Base-by-base conservation (phyloP, 1,140 invertebrate species). In the Watersipora subatra region DNA sequence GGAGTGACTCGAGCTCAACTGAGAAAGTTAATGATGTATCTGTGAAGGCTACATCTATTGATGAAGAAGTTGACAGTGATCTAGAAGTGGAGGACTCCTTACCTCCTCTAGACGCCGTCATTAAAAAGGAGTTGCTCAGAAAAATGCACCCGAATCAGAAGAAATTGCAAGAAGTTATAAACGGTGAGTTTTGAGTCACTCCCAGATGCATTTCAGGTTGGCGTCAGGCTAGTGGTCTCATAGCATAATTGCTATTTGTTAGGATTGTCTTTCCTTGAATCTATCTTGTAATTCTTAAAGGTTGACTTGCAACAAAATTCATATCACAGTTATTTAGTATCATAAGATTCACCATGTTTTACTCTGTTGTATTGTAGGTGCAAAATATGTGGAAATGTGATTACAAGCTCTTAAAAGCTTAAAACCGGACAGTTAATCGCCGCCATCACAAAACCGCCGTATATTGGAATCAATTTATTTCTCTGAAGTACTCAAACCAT, bases 141-240 rank as follows among this genome's bases (percentile, higher is more conserved):
- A 81, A 84, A 62, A 82, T 92, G 59, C 85, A 87, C 68, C 84
- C 87, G 34, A 84, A 86, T 71, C 87, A 92, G 79, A 89, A 90
- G 78, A 97, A 97, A 78, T 84, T 93, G 69, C 95, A 97, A 81
- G 93, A 98, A 83, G 90, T 97, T 74, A 92, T 97, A 66, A 97
- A 97, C 80, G 93, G 93, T 95, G 72, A 78, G 64, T 56, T 20
- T 7, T 28, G 22, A 7, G 25, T 15, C 62, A 61, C n/a, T n/a
- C n/a, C n/a, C n/a, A n/a, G n/a, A n/a, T n/a, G n/a, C n/a, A 59
- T 59, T 59, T 12, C 7, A 46, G 34, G 7, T n/a, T 46, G 7
- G 7, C n/a, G 34, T 46, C 7, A 46, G n/a, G 7, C n/a, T 12
- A 46, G 34, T 46, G 7, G 34, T 46, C 34, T 7, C 34, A 46